Percentiles rank a stretch among this genome's conserved stretches.
Evolutionary conservation across 2,888 invertebrate species (phyloP).

Genomic region (Dioctria linearis): DNA sequence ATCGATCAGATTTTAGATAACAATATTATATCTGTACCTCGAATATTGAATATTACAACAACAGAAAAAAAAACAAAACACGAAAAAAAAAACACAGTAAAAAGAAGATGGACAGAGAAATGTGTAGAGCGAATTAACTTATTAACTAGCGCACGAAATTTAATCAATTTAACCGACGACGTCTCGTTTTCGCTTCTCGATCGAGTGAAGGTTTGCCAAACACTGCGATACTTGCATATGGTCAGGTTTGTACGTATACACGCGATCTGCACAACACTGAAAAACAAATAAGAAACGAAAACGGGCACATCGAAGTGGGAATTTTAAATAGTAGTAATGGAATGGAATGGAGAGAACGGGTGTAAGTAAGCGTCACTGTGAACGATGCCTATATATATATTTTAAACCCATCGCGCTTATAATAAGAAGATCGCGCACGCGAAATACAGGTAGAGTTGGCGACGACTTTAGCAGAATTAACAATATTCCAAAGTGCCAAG

Average conservation of each 20-base stretch:
- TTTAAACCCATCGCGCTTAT: not conserved
- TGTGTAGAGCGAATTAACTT: not conserved
- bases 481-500: constrained; percentile 10
- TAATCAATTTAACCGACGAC: constrained; percentile 22
- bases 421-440: constrained; percentile 34
- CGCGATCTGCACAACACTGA: constrained; percentile 38
- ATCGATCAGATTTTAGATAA: constrained; percentile 13
- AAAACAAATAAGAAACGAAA: constrained; percentile 38
- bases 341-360: constrained; percentile 34
- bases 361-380: constrained; percentile 18
- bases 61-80: no score
- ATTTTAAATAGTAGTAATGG: constrained; percentile 37
- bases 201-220: constrained; percentile 54
- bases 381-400: no score
- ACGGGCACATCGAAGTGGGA: constrained; percentile 45
- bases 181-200: constrained; percentile 38
- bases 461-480: constrained; percentile 12
- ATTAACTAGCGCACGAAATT: constrained; percentile 38
- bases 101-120: not conserved
- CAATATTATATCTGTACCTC: not conserved
- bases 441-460: constrained; percentile 1
- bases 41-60: constrained; percentile 5
- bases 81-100: not conserved
- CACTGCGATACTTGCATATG: constrained; percentile 38
- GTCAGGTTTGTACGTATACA: constrained; percentile 12